A percentile compares a stretch with the other conserved stretches of the same genome.
phyloP scores from a whole-genome alignment of 2,888 invertebrate species.

The Erebia ligea region DNA sequence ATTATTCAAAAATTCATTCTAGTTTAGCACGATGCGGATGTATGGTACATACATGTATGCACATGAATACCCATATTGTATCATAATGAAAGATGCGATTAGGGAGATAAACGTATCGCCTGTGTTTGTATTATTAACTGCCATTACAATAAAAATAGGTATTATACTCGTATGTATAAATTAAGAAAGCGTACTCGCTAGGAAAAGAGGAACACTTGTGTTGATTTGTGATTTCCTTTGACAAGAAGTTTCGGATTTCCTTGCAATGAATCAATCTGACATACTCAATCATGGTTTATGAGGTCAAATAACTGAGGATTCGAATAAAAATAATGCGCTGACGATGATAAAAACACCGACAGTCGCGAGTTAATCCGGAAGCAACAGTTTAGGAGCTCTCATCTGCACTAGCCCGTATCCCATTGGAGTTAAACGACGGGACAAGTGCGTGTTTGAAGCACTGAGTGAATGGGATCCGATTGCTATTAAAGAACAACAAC shows the following conservation, averaged over 20 bases:
- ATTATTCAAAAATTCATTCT: neutral
- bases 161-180: too few species aligned
- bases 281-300: neutral
- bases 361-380: slow-evolving; percentile 40
- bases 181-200: too few species aligned
- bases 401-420: slow-evolving; percentile 37
- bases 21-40: slow-evolving; percentile 5
- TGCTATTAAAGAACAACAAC: too few species aligned
- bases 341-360: slow-evolving; percentile 26
- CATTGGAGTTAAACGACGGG: slow-evolving; percentile 19
- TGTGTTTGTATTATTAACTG: neutral
- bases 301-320: slow-evolving; percentile 8
- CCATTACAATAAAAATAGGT: neutral
- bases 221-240: neutral
- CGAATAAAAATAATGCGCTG: slow-evolving; percentile 7
- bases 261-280: neutral
- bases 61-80: neutral
- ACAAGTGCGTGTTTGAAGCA: slow-evolving; percentile 13
- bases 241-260: neutral
- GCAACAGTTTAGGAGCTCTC: slow-evolving; percentile 42
- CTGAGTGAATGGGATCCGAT: neutral
- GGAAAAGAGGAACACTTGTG: neutral
- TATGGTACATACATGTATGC: neutral
- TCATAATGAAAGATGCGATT: neutral
- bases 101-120: neutral